Conservation (phyloP, 1,140 invertebrate species). For the Drosophila arawakana region DNA sequence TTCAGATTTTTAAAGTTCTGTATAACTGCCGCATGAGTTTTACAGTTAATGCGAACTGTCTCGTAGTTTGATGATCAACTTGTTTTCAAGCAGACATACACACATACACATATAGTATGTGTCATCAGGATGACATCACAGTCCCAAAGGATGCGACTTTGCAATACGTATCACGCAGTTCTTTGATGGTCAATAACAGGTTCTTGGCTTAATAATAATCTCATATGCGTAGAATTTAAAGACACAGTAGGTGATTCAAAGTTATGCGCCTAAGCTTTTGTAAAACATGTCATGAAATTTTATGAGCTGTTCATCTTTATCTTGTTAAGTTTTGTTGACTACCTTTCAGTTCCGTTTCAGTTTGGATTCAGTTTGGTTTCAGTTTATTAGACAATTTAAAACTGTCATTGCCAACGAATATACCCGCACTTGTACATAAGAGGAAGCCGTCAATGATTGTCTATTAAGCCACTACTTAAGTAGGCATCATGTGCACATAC, state of each 20-base stretch:
- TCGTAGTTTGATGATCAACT: slow-evolving; percentile 28
- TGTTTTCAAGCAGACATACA: slow-evolving; percentile 24
- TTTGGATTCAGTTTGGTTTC: slow-evolving; percentile 26
- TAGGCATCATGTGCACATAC: slow-evolving; percentile 48
- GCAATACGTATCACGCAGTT: slow-evolving; percentile 3
- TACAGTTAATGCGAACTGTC: slow-evolving; percentile 48
- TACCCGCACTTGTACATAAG: slow-evolving; percentile 5
- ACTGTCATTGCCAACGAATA: slow-evolving; percentile 28
- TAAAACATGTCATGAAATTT: slow-evolving; percentile 23
- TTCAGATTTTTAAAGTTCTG: slow-evolving; percentile 17
- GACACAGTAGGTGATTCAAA: slow-evolving; percentile 23
- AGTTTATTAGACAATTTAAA: slow-evolving; percentile 5
- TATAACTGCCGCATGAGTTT: slow-evolving; percentile 32
- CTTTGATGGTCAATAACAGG: background rate
- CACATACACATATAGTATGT: slow-evolving; percentile 22
- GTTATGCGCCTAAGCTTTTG: slow-evolving; percentile 13
- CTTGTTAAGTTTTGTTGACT: background rate
- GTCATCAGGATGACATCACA: slow-evolving; percentile 53
- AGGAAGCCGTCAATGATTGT: slow-evolving; percentile 58
- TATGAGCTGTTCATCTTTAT: slow-evolving; percentile 15
- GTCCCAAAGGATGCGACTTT: slow-evolving; percentile 33
- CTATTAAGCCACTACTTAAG: slow-evolving; percentile 61
- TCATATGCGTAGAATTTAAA: background rate
- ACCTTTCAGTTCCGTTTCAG: slow-evolving; percentile 35
- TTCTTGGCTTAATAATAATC: slow-evolving; percentile 23